Percentiles rank a stretch among this genome's conserved stretches.
phyloP scores from a whole-genome alignment of 92 coral and sea anemone genomes.

The Palythoa grandis region DNA sequence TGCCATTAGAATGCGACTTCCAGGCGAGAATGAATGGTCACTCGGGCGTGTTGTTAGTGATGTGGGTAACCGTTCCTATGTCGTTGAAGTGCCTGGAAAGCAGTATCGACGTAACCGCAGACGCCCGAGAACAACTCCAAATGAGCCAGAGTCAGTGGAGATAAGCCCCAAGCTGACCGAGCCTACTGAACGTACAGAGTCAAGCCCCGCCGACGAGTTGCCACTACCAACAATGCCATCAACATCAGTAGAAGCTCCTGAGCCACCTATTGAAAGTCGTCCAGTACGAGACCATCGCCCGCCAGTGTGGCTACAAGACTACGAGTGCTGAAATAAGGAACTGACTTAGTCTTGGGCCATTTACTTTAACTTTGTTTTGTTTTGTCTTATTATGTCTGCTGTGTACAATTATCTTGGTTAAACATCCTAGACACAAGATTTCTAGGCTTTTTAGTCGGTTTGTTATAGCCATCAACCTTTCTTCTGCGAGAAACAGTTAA shows the following conservation, averaged over 20 bases:
- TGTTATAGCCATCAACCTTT: too few relatives aligned
- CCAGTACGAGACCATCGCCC: conserved; percentile 42
- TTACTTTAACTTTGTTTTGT: too few relatives aligned
- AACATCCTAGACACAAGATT: too few relatives aligned
- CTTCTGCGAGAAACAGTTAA: too few relatives aligned
- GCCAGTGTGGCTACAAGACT: too few relatives aligned
- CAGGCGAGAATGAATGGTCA: conserved; percentile 35
- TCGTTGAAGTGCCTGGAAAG: conserved; percentile 37
- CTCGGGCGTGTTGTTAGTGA: conserved; percentile 48
- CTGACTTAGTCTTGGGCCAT: background rate
- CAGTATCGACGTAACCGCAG: conserved; percentile 28
- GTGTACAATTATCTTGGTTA: too few relatives aligned
- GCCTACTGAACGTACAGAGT: conserved; percentile 21
- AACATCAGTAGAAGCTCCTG: conserved; percentile 21
- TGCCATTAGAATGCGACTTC: conserved; percentile 49
- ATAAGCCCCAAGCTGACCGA: conserved; percentile 10
- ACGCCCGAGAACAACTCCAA: conserved; percentile 29
- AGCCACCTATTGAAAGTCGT: conserved; percentile 9
- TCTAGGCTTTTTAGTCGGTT: too few relatives aligned
- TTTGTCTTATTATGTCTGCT: too few relatives aligned
- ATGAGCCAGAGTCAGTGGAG: conserved; percentile 7
- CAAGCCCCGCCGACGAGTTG: conserved; percentile 6
- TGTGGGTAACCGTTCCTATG: conserved; percentile 33
- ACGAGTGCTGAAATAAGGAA: too few relatives aligned
- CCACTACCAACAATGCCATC: conserved; percentile 33